A percentile compares a stretch with the other conserved stretches of the same genome.
These are phyloP conservation scores for Amphilophus citrinellus DNA, from an alignment of 2,113 vertebrate genomes.

Conservation along the genomic window DNA sequence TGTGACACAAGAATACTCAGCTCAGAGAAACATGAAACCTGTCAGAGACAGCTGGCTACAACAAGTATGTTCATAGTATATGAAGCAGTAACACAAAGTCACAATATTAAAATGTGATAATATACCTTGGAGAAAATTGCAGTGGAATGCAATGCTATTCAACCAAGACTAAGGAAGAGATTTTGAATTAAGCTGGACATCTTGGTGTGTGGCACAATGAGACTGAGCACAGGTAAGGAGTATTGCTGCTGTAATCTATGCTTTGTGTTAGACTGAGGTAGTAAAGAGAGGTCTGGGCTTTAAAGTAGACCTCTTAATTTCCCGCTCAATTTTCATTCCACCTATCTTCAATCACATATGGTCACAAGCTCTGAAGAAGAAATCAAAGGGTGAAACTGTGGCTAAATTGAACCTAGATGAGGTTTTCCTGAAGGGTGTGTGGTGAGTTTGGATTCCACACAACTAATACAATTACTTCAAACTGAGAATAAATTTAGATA, in stretches of 20 bases:
- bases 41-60: background rate
- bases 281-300: background rate
- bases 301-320: slow-evolving; percentile 22
- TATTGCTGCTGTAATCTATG: background rate
- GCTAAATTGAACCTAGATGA: background rate
- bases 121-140: background rate
- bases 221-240: background rate
- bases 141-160: background rate
- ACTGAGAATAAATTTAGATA: background rate
- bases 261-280: slow-evolving; percentile 1
- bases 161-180: background rate
- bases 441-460: background rate
- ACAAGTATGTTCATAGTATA: background rate
- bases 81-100: background rate
- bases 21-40: background rate
- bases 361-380: background rate
- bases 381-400: background rate
- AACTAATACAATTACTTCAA: background rate
- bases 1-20: slow-evolving; percentile 1
- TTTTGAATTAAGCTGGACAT: background rate
- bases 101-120: background rate
- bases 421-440: background rate
- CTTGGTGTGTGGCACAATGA: background rate
- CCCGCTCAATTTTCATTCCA: slow-evolving; percentile 2
- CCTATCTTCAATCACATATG: background rate